A percentile compares a stretch with the other conserved stretches of the same genome.
Evolutionary conservation across 2,888 invertebrate species (phyloP).

Genomic region (Caenorhabditis sinica): DNA sequence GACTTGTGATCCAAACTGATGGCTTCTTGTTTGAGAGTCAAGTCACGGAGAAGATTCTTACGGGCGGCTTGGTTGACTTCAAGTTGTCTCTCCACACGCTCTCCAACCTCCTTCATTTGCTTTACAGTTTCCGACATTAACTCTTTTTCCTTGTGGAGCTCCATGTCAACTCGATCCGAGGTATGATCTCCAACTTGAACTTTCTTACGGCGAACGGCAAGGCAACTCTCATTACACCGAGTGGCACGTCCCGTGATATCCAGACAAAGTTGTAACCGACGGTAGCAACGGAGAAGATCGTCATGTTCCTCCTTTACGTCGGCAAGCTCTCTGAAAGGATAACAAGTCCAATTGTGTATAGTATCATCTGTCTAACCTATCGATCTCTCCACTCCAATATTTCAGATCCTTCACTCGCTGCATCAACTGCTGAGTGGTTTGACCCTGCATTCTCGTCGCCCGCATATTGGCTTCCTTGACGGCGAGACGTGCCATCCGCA

Average conservation of each 20-base stretch:
- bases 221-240: constrained; percentile 77
- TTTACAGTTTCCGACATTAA: constrained; percentile 73
- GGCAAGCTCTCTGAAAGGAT: constrained; percentile 76
- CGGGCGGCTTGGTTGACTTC: constrained; percentile 78
- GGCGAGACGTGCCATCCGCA: constrained; percentile 79
- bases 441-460: constrained; percentile 79
- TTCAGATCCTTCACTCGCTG: constrained; percentile 81
- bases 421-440: constrained; percentile 80
- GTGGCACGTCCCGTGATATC: constrained; percentile 73
- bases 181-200: constrained; percentile 79
- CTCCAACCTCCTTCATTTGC: constrained; percentile 78
- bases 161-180: constrained; percentile 77
- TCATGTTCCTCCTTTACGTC: constrained; percentile 81
- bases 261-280: constrained; percentile 74
- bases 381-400: constrained; percentile 83
- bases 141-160: constrained; percentile 80
- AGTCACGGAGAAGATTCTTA: constrained; percentile 76
- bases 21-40: constrained; percentile 81
- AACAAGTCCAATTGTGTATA: no score
- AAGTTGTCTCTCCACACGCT: constrained; percentile 77
- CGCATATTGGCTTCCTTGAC: constrained; percentile 82
- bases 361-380: constrained; percentile 63
- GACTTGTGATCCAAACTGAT: constrained; percentile 78
- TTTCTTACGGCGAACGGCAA: constrained; percentile 79
- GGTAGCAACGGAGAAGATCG: constrained; percentile 77